Base-by-base conservation (phyloP, 1,140 invertebrate genomes). In the Caenorhabditis brenneri region DNA sequence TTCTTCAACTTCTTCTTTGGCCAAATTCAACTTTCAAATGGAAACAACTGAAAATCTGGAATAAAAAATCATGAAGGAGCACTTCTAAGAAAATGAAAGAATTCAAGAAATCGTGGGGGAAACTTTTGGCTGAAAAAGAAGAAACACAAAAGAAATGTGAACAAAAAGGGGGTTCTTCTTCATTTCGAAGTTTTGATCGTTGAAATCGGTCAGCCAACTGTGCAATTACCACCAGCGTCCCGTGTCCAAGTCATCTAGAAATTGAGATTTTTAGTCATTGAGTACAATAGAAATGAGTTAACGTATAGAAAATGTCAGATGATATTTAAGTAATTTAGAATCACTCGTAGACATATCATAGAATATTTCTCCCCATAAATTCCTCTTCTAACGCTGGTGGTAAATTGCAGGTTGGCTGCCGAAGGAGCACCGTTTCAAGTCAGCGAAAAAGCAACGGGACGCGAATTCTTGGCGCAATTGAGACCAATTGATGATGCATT, bases 401-500 rank as follows among this genome's bases (percentile, higher is more conserved):
- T 82, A 80, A 29, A 58, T 88, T 88, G 53, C 81, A 89, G 88
- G n/a, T 82, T 53, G 55, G 88, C 88, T 19, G 88, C 88, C 27
- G 79, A 53, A 24, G 88, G 88, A 81, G 88, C 88, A 46, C 84
- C 82, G 53, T 89, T 89, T 81, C 79, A 78, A 81, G 88, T 89
- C 36, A 87, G 60, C 51, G 89, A 89, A 84, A 80, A 81, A 36
- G 55, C 58, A 19, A 88, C 88, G 27, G 88, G 87, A 15, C 53
- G 85, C 24, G 69, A 53, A 12, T 89, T 88, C 78, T 39, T 89
- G 42, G 88, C 89, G 12, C 88, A 89, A 53, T 60, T 90, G 49
- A 89, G 91, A 69, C 88, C 88, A 19, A 74, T 86, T 31, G 89
- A 89, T 58, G 87, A 91, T 22, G 82, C 80, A n/a, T 78, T 86